phyloP scores from a whole-genome alignment of 1,140 invertebrate species.

The Globodera ellingtonae region DNA sequence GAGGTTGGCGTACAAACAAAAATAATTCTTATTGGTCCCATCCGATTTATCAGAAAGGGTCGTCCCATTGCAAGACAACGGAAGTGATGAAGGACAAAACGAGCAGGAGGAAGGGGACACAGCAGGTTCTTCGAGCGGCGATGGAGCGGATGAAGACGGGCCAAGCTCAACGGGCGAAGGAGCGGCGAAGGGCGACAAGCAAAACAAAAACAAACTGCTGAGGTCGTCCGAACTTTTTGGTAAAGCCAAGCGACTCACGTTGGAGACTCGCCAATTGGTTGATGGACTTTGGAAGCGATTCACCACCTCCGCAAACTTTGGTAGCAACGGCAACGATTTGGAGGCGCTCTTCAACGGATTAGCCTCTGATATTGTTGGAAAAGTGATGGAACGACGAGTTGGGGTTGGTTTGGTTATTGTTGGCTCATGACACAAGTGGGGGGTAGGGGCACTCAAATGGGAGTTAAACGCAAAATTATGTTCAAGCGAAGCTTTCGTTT shows the following conservation, averaged over 20 bases:
- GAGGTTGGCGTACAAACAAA: background rate
- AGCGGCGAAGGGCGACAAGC: background rate
- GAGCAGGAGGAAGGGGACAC: background rate
- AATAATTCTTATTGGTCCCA: background rate
- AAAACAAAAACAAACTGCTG: background rate
- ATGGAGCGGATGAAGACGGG: background rate
- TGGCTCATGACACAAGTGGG: too few species aligned
- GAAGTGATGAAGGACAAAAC: background rate
- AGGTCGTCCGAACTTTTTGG: background rate
- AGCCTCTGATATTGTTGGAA: background rate
- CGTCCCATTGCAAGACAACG: background rate
- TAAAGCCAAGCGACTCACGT: background rate
- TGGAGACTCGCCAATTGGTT: background rate
- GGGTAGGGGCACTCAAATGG: too few species aligned
- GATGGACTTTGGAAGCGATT: conserved; percentile 1
- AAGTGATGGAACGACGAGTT: background rate
- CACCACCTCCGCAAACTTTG: background rate
- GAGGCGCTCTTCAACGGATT: background rate
- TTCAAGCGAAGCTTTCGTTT: too few species aligned
- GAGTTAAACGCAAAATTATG: too few species aligned
- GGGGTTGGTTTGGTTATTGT: too few species aligned
- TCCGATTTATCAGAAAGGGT: background rate
- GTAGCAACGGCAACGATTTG: background rate
- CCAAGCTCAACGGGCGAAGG: too few species aligned
- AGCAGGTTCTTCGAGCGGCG: background rate